These are phyloP conservation scores for Julus scandinavius DNA, from an alignment of 2,888 invertebrate genomes.

Conservation along the genomic window DNA sequence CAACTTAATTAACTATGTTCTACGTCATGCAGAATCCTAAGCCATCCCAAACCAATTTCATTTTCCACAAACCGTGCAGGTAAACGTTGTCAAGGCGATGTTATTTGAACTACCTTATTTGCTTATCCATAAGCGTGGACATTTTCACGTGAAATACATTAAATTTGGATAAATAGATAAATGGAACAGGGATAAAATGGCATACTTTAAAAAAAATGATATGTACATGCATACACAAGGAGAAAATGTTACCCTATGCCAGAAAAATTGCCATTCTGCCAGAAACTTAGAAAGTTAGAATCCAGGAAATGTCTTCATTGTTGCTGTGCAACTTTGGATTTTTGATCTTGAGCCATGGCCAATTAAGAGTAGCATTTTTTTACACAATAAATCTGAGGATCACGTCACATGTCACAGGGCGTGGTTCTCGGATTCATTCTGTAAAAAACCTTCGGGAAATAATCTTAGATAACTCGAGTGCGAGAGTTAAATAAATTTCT, in stretches of 20 bases:
- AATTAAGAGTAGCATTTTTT: not conserved
- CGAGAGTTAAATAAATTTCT: not conserved
- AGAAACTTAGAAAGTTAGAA: not conserved
- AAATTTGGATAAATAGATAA: not conserved
- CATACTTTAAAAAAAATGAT: not conserved
- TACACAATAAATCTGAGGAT: not conserved
- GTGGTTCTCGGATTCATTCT: not conserved
- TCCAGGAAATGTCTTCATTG: not conserved
- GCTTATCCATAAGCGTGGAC: not conserved
- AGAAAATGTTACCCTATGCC: not conserved
- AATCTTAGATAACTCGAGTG: not conserved
- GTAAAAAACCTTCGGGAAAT: not conserved
- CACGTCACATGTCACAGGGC: not conserved
- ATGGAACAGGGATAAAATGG: not conserved
- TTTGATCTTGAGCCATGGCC: not conserved
- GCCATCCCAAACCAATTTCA: slow-evolving; percentile 21
- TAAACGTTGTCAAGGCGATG: not conserved
- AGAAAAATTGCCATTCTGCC: too few relatives aligned
- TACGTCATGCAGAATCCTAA: slow-evolving; percentile 21
- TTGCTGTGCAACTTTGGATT: slow-evolving; percentile 21
- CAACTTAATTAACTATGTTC: slow-evolving; percentile 40
- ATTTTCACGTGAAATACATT: not conserved
- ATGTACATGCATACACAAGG: not conserved
- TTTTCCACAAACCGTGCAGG: slow-evolving; percentile 24
- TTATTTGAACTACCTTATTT: not conserved